Evolutionary conservation across 2,113 vertebrate genomes (phyloP).

Genomic region (Grammomys dolichurus): DNA sequence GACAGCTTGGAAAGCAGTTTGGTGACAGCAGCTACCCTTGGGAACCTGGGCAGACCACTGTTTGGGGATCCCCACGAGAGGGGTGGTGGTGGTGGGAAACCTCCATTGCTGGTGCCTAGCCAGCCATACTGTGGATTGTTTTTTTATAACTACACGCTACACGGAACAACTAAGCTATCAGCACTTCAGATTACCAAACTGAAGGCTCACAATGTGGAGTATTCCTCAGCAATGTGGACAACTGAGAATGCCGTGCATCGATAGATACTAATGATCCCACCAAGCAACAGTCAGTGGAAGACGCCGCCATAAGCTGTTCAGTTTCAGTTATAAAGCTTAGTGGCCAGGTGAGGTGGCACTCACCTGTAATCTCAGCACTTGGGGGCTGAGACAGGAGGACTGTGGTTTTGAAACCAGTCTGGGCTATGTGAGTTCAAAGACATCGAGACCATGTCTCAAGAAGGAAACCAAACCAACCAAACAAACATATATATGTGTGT

Average conservation of each 20-base stretch:
- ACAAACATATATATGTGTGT: too few species aligned
- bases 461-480: too few species aligned
- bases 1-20: too few species aligned
- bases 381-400: background rate
- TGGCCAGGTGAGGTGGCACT: background rate
- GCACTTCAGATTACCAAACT: background rate
- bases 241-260: background rate
- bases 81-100: too few species aligned
- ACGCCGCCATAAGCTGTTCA: background rate
- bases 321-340: background rate
- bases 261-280: background rate
- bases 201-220: background rate
- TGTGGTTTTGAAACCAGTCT: background rate
- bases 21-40: too few species aligned
- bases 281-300: background rate
- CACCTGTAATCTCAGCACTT: background rate
- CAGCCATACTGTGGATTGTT: too few species aligned
- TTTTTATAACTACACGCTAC: too few species aligned
- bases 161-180: background rate
- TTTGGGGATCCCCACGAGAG: too few species aligned
- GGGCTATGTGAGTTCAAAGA: background rate
- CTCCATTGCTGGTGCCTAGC: too few species aligned
- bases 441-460: background rate
- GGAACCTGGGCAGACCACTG: too few species aligned
- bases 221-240: background rate